Evolutionary conservation across 2,797 vertebrate genomes (phyloP).

Genomic region (Pangasius krempfi): DNA sequence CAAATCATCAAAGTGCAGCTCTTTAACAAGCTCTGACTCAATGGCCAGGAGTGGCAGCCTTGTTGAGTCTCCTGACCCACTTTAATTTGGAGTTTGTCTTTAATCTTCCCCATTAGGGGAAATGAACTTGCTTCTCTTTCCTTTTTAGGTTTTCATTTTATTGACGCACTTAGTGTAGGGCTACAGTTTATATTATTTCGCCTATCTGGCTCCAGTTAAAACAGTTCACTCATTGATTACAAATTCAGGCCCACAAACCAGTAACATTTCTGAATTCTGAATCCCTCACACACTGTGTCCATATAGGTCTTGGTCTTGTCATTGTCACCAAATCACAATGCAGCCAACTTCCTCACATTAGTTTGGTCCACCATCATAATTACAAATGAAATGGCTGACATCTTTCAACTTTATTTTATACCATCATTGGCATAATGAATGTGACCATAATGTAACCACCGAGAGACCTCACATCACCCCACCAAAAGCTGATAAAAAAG

Average conservation of each 20-base stretch:
- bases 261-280: not conserved
- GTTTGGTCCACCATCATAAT: not conserved
- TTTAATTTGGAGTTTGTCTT: constrained; percentile 9
- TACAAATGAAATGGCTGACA: not conserved
- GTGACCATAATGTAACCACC: not conserved
- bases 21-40: constrained; percentile 9
- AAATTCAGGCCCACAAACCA: not conserved
- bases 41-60: not conserved
- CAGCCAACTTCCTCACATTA: not conserved
- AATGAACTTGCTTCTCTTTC: not conserved
- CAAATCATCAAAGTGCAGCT: constrained; percentile 5
- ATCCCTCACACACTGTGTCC: not conserved
- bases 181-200: not conserved
- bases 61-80: not conserved
- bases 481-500: not conserved
- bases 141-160: constrained; percentile 6
- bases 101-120: constrained; percentile 1
- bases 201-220: not conserved
- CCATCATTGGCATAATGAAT: not conserved
- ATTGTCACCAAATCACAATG: not conserved
- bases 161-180: not conserved
- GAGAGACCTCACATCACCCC: not conserved
- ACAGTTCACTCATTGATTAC: not conserved
- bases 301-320: not conserved
- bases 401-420: not conserved